Evolutionary conservation across 2,113 vertebrate species (phyloP).

Genomic region (Trichomycterus rosablanca): DNA sequence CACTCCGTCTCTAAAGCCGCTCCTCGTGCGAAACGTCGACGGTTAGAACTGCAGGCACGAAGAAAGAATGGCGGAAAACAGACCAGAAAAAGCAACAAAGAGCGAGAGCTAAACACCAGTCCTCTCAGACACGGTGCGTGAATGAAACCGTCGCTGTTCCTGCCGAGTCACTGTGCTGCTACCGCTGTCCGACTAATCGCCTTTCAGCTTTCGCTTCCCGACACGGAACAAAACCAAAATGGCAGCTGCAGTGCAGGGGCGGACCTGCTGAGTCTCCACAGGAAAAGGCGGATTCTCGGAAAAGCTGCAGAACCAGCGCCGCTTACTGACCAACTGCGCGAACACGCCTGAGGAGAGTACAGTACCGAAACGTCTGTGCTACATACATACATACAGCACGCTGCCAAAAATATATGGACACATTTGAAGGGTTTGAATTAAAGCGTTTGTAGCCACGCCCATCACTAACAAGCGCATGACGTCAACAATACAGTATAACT

Average conservation of each 20-base stretch:
- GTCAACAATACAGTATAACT: no score
- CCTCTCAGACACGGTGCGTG: conserved; percentile 26
- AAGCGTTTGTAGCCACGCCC: no score
- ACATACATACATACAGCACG: no score
- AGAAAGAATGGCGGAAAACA: conserved; percentile 33
- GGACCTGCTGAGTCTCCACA: conserved; percentile 57
- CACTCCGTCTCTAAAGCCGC: conserved; percentile 70
- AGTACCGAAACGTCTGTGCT: no score
- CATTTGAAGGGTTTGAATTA: no score
- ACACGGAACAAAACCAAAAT: conserved; percentile 81
- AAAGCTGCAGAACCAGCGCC: conserved; percentile 19
- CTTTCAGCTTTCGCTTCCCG: conserved; percentile 64
- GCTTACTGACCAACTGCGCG: conserved; percentile 50
- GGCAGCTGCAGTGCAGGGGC: conserved; percentile 69
- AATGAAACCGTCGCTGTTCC: conserved; percentile 55
- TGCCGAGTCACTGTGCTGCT: conserved; percentile 73
- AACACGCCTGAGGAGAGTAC: no score
- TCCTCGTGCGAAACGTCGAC: conserved; percentile 56
- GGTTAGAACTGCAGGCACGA: conserved; percentile 37
- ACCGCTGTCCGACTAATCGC: conserved; percentile 51
- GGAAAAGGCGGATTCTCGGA: conserved; percentile 50
- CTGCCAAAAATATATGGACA: no score
- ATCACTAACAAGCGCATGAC: no score
- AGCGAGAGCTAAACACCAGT: conserved; percentile 14
- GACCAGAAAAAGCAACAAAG: conserved; percentile 23